Evolutionary conservation across 1,140 invertebrate species (phyloP), one percentile per base, ranked within the genome.

Genomic region (Saxidomus purpurata): DNA sequence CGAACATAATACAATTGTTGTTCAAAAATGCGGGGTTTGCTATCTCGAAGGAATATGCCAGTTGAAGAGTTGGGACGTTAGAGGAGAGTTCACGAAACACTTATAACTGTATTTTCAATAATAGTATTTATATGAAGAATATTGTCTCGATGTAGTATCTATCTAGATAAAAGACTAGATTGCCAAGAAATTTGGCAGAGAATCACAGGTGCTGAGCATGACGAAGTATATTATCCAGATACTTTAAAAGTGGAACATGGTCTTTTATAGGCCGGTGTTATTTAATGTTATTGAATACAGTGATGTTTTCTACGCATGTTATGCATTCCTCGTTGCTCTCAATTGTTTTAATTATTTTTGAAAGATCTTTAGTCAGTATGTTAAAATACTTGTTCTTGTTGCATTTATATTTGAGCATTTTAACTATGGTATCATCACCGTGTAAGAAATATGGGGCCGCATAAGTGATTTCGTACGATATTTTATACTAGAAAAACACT

Each of bases 391-490:
- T 71, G n/a, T 28, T 67, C 34, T 49, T 77, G 34, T 55, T 79
- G 76, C 76, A 79, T 79, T 79, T 79, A 79, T 79, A 31, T 79
- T 71, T 38, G 38, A 71, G 67, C 67, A 71, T 71, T 71, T 71
- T 4, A 38, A 71, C 34, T 38, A 38, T 71, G 15, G 28, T 71
- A 36, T 71, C 11, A 6, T 38, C 55, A 59, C 19, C 22, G 4
- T 59, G 55, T 9, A 43, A 15, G 43, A 43, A 43, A 43, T 43
- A 43, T 15, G 43, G 4, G 6, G 15, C 43, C 15, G 4, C 43
- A 43, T 8, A 43, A 15, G 4, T 43, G 43, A 15, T 43, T 43
- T 43, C 43, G 43, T 43, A 43, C 43, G 15, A 4, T 43, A n/a
- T n/a, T n/a, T n/a, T n/a, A n/a, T n/a, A n/a, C n/a, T n/a, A n/a